Percentiles rank a stretch among this genome's conserved stretches.
phyloP scores from a whole-genome alignment of 2,797 vertebrate species.

The Melanotaenia trifasciata region DNA sequence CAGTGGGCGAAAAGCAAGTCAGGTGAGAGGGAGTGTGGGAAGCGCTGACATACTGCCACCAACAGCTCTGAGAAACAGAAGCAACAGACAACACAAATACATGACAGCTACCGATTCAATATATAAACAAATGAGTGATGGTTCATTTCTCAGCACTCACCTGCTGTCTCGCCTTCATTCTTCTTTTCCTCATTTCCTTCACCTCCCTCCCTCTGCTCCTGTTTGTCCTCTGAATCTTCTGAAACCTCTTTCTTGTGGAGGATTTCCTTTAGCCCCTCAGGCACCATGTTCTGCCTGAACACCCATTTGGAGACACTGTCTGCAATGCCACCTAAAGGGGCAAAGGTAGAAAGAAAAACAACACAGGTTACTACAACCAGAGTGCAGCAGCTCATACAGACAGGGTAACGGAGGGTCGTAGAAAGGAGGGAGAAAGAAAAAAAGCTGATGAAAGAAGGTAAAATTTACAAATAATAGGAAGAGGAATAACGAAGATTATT shows the following conservation, averaged over 20 bases:
- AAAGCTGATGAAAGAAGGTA: neutral
- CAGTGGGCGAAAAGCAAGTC: slow-evolving; percentile 94
- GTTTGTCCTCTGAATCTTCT: slow-evolving; percentile 61
- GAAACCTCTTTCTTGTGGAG: slow-evolving; percentile 66
- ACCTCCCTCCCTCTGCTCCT: slow-evolving; percentile 29
- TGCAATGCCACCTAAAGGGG: slow-evolving; percentile 88
- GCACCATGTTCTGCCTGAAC: slow-evolving; percentile 90
- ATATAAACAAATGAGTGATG: no score
- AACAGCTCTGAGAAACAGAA: slow-evolving; percentile 84
- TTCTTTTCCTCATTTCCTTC: slow-evolving; percentile 45
- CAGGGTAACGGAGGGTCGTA: no score
- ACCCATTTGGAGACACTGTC: slow-evolving; percentile 95
- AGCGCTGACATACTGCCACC: slow-evolving; percentile 86
- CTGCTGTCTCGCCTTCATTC: slow-evolving; percentile 62
- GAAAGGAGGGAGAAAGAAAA: neutral
- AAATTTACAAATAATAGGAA: no score
- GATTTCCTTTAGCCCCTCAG: slow-evolving; percentile 84
- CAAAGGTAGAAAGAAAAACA: neutral
- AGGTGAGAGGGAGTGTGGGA: slow-evolving; percentile 92
- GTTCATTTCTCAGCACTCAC: neutral
- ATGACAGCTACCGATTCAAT: no score
- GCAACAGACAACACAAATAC: neutral
- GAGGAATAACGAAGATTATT: no score
- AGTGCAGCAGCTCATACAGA: neutral
- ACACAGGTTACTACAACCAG: neutral